Base-by-base conservation (phyloP, 2,113 vertebrate genomes). In the Genyomyrus donnyi region DNA sequence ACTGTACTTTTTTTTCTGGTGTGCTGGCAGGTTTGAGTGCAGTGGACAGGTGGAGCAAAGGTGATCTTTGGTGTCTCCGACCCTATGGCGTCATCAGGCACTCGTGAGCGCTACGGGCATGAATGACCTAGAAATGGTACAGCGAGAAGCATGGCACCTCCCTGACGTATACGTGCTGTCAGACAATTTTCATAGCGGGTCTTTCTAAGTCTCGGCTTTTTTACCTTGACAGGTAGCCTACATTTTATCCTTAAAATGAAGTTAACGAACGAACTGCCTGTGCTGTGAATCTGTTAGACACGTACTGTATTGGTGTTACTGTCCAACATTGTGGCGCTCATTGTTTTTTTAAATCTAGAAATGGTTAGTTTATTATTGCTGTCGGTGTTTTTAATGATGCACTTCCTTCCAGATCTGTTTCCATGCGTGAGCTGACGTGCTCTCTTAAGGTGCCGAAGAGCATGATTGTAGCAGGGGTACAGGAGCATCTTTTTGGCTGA, bases 41-140 rank as follows among this genome's bases (percentile, higher is more conserved):
- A 39, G 19, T 27, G 49, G 21, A 46, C 77, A 89, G 91, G 66
- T 89, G 10, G 66, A 89, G 52, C 46, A 77, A 83, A 89, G 52
- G 83, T 45, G 85, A 91, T 42, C 90, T 24, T 39, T 7, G 46
- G 89, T 90, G 91, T 91, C 90, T 48, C 88, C 90, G 91, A 93
- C 90, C 2, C 3, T 31, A 92, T 94, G 93, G 94, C 94, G 92
- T 93, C 93, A 93, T 39, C 92, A 91, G 90, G 70, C 89, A 85
- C 90, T 91, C 91, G 52, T 52, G 84, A 80, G 87, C 77, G 7
- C 84, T n/a, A 91, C 90, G 53, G 74, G 24, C n/a, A 62, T 24
- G 87, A 42, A 91, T 94, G 95, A 95, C 94, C 94, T 93, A 95
- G 93, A 96, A 96, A 95, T 74, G 46, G 24, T 19, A 93, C 92